Evolutionary conservation across 2,113 vertebrate genomes (phyloP).

Genomic region (Candoia aspera): DNA sequence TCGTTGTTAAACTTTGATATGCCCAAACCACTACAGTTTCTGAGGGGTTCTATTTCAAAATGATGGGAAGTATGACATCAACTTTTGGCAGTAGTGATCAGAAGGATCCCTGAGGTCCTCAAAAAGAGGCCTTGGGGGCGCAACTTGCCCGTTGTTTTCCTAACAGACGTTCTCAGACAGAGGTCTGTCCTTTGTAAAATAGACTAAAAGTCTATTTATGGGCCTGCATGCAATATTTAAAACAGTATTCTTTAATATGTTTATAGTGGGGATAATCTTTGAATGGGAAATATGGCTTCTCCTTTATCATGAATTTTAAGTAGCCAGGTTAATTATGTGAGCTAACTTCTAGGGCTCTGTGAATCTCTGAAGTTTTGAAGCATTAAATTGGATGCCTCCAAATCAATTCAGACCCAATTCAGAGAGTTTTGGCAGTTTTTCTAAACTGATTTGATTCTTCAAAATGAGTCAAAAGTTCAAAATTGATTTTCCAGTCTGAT

Average conservation of each 20-base stretch:
- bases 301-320: not conserved
- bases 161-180: not conserved
- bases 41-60: not conserved
- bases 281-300: not conserved
- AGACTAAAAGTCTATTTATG: not conserved
- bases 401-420: not conserved
- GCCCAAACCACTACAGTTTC: not conserved
- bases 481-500: not conserved
- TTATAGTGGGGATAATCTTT: not conserved
- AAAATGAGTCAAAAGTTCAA: not conserved
- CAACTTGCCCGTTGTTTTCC: not conserved
- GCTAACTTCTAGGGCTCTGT: not conserved
- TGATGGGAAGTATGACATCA: not conserved
- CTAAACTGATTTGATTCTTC: not conserved
- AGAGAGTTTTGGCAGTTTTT: not conserved
- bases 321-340: fast-evolving
- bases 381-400: not conserved
- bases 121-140: not conserved
- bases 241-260: not conserved
- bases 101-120: not conserved
- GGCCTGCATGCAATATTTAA: not conserved
- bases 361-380: not conserved
- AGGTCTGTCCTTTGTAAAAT: not conserved
- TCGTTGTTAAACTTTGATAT: not conserved
- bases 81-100: not conserved